A percentile compares a stretch with the other conserved stretches of the same genome.
phyloP scores from a whole-genome alignment of 92 coral and sea anemone genomes.

The Epizoanthus ramosus region DNA sequence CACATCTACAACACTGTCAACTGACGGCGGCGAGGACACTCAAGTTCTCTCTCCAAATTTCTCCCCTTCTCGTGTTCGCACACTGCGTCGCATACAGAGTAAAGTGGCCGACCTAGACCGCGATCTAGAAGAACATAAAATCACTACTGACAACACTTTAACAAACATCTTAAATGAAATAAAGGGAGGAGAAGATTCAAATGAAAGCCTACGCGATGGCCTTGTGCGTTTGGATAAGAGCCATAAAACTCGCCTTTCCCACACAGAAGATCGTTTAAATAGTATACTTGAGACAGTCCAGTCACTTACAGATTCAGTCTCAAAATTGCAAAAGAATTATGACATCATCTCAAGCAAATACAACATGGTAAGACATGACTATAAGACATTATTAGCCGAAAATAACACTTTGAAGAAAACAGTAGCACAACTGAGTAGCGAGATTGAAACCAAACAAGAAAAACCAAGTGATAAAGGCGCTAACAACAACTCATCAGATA shows the following conservation, averaged over 20 bases:
- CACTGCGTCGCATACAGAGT: neutral
- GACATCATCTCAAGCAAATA: conserved; percentile 6
- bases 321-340: too few species aligned
- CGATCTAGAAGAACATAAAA: neutral
- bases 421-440: neutral
- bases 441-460: too few species aligned
- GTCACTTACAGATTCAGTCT: neutral
- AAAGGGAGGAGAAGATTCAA: neutral
- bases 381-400: neutral
- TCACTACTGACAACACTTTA: neutral
- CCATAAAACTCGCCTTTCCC: neutral
- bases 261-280: neutral
- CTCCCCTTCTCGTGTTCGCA: too few species aligned
- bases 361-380: neutral
- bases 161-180: neutral
- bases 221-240: neutral
- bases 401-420: neutral
- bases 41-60: too few species aligned
- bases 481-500: too few species aligned
- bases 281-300: neutral
- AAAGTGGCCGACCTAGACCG: neutral
- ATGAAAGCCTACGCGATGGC: neutral
- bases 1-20: too few species aligned
- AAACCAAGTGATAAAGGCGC: too few species aligned
- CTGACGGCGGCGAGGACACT: too few species aligned